Evolutionary conservation across 2,797 vertebrate genomes (phyloP).

Genomic region (Parauchenoglanis ngamensis): DNA sequence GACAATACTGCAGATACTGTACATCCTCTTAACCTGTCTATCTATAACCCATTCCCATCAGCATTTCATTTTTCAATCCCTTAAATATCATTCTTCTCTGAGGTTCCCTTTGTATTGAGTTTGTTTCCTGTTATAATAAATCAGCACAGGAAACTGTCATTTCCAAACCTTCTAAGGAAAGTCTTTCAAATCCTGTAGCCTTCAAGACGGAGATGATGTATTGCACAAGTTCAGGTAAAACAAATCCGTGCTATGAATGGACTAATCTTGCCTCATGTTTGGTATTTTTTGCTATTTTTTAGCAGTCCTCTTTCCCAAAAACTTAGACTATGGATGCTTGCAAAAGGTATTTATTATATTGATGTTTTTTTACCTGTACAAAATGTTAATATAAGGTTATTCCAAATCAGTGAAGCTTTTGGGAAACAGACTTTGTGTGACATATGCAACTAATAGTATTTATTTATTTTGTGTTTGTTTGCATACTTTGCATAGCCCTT

Average conservation of each 20-base stretch:
- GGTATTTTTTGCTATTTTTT: constrained; percentile 13
- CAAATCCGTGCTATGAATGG: constrained; percentile 26
- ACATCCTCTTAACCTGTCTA: constrained; percentile 44
- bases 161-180: constrained; percentile 49
- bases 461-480: not conserved
- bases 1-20: constrained; percentile 72
- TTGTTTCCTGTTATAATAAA: constrained; percentile 11
- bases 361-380: not conserved
- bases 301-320: constrained; percentile 36
- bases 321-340: not conserved
- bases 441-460: not conserved
- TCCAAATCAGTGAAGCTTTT: constrained; percentile 26
- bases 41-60: constrained; percentile 34
- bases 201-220: constrained; percentile 61
- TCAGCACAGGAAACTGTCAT: constrained; percentile 32
- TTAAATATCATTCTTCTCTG: constrained; percentile 49
- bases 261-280: constrained; percentile 27
- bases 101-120: constrained; percentile 37
- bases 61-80: constrained; percentile 71
- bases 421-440: constrained; percentile 39
- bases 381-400: not conserved
- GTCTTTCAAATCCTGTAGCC: constrained; percentile 59
- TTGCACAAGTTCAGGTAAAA: constrained; percentile 59
- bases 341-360: not conserved
- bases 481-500: not conserved